phyloP scores from a whole-genome alignment of 1,140 invertebrate genomes.

The Zelostemma sp. region DNA sequence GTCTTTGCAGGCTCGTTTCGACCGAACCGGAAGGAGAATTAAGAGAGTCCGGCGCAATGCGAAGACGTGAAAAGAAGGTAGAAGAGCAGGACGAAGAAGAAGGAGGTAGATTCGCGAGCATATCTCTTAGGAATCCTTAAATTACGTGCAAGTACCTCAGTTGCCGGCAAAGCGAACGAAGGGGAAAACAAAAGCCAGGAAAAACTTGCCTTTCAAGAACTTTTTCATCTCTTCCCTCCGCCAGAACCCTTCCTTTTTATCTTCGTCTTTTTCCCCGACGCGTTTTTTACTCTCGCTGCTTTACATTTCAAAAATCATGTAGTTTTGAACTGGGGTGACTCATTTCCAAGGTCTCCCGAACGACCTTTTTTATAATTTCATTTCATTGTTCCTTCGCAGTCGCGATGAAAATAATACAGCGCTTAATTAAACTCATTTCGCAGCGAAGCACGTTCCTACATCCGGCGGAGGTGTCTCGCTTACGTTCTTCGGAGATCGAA shows the following conservation, averaged over 20 bases:
- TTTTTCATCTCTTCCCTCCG: constrained; percentile 49
- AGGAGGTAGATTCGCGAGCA: constrained; percentile 37
- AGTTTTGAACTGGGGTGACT: too few species aligned
- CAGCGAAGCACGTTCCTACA: neutral
- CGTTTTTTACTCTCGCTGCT: neutral
- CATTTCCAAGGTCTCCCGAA: too few species aligned
- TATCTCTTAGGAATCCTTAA: constrained; percentile 51
- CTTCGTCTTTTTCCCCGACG: constrained; percentile 22
- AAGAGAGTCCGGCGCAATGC: constrained; percentile 16
- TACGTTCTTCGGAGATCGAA: neutral
- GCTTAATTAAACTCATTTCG: neutral
- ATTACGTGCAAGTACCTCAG: constrained; percentile 42
- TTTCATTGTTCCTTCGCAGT: neutral
- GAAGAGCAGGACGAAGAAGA: constrained; percentile 23
- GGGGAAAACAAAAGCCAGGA: constrained; percentile 52
- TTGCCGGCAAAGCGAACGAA: constrained; percentile 30
- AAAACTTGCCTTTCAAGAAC: constrained; percentile 60
- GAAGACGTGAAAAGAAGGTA: constrained; percentile 15
- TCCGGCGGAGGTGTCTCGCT: neutral
- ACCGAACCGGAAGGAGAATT: constrained; percentile 32
- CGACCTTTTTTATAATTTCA: too few species aligned
- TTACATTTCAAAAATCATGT: constrained; percentile 14
- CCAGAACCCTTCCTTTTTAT: constrained; percentile 4
- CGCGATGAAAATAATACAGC: neutral
- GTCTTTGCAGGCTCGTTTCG: constrained; percentile 36